These are phyloP conservation scores for Anoplius nigerrimus DNA, from an alignment of 2,888 invertebrate genomes.

Conservation along the genomic window DNA sequence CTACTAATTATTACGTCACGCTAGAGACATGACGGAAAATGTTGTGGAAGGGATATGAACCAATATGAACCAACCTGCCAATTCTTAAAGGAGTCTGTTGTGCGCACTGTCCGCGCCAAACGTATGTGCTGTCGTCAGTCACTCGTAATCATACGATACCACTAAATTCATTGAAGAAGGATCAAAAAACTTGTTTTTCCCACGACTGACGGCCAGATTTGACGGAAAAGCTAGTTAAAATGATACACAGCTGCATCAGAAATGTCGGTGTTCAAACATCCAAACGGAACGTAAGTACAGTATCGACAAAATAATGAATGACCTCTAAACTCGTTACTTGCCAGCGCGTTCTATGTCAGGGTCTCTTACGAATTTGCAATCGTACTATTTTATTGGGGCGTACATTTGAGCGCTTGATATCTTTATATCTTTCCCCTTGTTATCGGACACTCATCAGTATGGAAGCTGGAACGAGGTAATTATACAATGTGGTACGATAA, in stretches of 20 bases:
- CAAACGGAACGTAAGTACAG: slow-evolving; percentile 75
- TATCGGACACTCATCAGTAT: slow-evolving; percentile 65
- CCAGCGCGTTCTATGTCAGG: slow-evolving; percentile 45
- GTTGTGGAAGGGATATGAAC: slow-evolving; percentile 10
- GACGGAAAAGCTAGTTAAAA: slow-evolving; percentile 51
- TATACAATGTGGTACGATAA: slow-evolving; percentile 44
- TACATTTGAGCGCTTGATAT: slow-evolving; percentile 41
- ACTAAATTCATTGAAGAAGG: slow-evolving; percentile 18
- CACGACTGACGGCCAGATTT: no score
- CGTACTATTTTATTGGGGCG: slow-evolving; percentile 17
- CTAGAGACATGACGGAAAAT: no score
- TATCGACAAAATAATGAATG: slow-evolving; percentile 51
- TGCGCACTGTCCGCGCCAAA: slow-evolving; percentile 42
- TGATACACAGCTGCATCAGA: slow-evolving; percentile 75
- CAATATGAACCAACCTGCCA: slow-evolving; percentile 29
- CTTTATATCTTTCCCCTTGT: slow-evolving; percentile 55
- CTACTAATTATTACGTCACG: no score
- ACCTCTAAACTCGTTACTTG: slow-evolving; percentile 59
- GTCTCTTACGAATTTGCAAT: slow-evolving; percentile 36
- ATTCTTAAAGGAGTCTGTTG: slow-evolving; percentile 3
- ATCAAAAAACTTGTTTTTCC: no score
- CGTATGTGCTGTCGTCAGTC: slow-evolving; percentile 18
- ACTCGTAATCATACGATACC: slow-evolving; percentile 10
- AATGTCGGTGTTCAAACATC: slow-evolving; percentile 71
- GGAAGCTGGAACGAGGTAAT: slow-evolving; percentile 73